These are phyloP conservation scores for Camponotus vicinus DNA, from an alignment of 1,140 invertebrate genomes.

Conservation along the genomic window DNA sequence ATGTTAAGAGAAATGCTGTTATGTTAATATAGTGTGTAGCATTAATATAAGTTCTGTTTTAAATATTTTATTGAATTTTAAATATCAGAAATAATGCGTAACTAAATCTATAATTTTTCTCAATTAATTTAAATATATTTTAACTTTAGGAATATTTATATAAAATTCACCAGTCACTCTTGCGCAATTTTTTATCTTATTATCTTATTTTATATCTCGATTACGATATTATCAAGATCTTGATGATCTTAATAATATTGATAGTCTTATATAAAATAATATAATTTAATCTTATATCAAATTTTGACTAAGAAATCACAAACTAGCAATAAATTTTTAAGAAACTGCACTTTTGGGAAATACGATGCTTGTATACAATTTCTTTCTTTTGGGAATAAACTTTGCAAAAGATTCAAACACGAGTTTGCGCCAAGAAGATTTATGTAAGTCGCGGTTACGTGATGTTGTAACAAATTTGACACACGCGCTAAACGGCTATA, in stretches of 20 bases:
- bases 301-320: background rate
- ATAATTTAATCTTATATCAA: background rate
- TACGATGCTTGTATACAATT: constrained; percentile 7
- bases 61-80: background rate
- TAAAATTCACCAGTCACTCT: background rate
- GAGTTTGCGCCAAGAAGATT: constrained; percentile 33
- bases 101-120: background rate
- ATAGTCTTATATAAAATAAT: background rate
- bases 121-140: constrained; percentile 20
- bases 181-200: background rate
- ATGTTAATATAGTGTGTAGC: background rate
- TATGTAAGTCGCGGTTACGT: constrained; percentile 56
- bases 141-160: background rate
- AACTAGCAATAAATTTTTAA: background rate
- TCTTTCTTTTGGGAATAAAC: constrained; percentile 29
- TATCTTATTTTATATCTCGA: background rate
- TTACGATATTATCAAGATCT: background rate
- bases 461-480: constrained; percentile 57
- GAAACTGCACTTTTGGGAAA: constrained; percentile 11
- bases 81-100: background rate
- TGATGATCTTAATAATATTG: background rate
- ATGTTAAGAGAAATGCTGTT: background rate
- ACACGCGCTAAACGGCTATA: constrained; percentile 52
- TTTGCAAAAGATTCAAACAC: constrained; percentile 39
- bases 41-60: constrained; percentile 6